Evolutionary conservation across 2,113 vertebrate genomes (phyloP).

Genomic region (Circaetus cinerascens): DNA sequence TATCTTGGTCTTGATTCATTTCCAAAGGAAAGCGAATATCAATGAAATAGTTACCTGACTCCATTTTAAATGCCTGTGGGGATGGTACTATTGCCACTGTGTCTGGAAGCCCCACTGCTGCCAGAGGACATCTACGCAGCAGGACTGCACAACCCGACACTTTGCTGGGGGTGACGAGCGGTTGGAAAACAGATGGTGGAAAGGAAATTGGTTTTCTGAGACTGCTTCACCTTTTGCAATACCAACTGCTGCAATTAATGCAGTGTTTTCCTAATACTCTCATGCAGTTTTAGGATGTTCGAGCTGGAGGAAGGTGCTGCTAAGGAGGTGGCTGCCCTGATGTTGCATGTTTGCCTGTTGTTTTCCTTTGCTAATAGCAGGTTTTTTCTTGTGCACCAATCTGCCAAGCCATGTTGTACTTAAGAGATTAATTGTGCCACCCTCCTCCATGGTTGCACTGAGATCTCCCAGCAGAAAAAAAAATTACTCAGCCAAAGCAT

Average conservation of each 20-base stretch:
- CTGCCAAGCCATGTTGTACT: neutral
- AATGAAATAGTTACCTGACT: neutral
- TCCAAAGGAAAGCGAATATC: neutral
- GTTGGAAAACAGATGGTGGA: neutral
- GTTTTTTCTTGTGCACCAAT: neutral
- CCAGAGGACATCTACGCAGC: neutral
- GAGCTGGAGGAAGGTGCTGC: neutral
- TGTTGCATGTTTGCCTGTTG: neutral
- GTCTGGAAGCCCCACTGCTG: neutral
- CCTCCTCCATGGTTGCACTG: neutral
- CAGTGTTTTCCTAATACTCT: neutral
- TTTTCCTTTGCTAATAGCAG: neutral
- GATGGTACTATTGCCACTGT: neutral
- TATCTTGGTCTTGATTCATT: neutral
- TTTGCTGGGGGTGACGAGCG: neutral
- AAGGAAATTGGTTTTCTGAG: neutral
- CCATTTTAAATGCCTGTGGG: neutral
- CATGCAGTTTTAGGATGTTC: neutral
- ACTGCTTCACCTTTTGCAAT: neutral
- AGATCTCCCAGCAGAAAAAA: neutral
- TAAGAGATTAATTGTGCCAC: neutral
- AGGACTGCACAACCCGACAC: fast-evolving
- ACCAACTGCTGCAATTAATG: neutral
- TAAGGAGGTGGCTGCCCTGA: neutral
- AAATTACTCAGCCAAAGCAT: neutral